Conservation (phyloP, 2,797 vertebrate genomes). For the Megalops cyprinoides region DNA sequence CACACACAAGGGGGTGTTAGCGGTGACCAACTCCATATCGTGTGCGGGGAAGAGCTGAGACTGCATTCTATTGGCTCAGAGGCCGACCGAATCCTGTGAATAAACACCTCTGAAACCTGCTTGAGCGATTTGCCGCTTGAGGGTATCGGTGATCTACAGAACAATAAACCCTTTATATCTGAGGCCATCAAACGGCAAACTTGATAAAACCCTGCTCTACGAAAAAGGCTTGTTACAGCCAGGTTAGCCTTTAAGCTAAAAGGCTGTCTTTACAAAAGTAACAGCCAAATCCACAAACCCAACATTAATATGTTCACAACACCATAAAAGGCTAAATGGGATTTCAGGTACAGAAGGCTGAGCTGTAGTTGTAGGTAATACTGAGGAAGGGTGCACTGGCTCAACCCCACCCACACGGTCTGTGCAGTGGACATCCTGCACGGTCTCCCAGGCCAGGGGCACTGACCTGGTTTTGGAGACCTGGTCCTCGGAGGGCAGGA, state of each 20-base stretch:
- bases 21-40: not conserved
- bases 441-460: not conserved
- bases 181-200: not conserved
- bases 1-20: not conserved
- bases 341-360: too few species aligned
- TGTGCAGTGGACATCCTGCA: not conserved
- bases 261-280: too few species aligned
- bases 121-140: not conserved
- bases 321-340: too few species aligned
- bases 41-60: not conserved
- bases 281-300: too few species aligned
- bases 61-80: not conserved
- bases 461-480: constrained; percentile 96
- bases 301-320: too few species aligned
- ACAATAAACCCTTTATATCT: not conserved
- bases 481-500: constrained; percentile 97
- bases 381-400: too few species aligned
- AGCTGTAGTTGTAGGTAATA: too few species aligned
- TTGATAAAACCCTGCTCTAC: too few species aligned
- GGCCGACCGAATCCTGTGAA: not conserved
- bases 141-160: not conserved
- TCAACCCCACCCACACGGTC: too few species aligned
- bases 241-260: too few species aligned
- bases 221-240: too few species aligned
- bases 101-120: too few species aligned